These are phyloP conservation scores for Pantherophis vulpinus DNA, from an alignment of 2,797 vertebrate species.

Conservation along the genomic window DNA sequence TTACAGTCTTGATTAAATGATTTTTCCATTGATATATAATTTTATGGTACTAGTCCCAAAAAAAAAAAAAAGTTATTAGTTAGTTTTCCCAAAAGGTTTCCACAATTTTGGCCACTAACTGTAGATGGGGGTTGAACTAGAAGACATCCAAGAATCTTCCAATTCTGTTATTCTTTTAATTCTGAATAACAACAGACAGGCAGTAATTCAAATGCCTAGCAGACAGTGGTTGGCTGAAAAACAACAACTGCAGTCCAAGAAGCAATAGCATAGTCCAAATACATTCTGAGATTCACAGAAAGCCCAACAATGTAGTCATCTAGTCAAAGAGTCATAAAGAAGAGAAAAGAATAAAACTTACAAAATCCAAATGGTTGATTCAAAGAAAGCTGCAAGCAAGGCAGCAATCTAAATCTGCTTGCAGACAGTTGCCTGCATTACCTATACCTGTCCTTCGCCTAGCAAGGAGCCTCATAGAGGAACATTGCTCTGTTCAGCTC, in stretches of 20 bases:
- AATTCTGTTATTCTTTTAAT: not conserved
- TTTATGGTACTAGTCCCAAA: too few species aligned
- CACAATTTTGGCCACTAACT: too few species aligned
- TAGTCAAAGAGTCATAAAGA: not conserved
- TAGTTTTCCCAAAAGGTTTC: too few species aligned
- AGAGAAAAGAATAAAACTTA: not conserved
- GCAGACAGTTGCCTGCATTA: not conserved
- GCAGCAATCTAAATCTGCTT: not conserved
- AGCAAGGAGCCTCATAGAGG: not conserved
- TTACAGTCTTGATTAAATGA: too few species aligned
- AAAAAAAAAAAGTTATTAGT: too few species aligned
- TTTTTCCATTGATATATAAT: too few species aligned
- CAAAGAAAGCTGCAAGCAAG: not conserved
- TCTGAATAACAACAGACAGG: not conserved
- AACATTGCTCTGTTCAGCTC: not conserved
- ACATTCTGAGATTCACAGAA: not conserved
- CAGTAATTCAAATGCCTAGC: not conserved
- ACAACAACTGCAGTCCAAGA: not conserved
- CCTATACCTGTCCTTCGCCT: not conserved
- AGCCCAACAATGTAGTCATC: not conserved
- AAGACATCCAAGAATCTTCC: not conserved
- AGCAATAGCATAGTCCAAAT: not conserved
- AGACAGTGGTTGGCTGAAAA: not conserved
- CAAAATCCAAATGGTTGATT: not conserved
- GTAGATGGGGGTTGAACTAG: too few species aligned